Evolutionary conservation across 1,140 invertebrate genomes (phyloP).

Genomic region (Heliconius melpomene): DNA sequence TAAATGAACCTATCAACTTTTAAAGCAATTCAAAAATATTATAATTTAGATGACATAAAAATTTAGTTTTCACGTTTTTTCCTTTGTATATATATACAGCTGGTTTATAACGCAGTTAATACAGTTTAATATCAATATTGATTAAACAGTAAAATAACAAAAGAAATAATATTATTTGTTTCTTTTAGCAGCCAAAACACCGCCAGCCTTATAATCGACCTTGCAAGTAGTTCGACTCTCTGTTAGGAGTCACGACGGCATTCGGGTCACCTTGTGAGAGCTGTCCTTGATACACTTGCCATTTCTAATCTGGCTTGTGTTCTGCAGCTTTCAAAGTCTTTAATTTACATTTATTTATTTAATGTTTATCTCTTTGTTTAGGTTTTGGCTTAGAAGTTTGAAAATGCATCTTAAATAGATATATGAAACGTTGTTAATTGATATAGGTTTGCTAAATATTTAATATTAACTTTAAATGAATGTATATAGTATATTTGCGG

Average conservation of each 20-base stretch:
- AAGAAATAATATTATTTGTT: not conserved
- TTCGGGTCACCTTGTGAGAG: constrained; percentile 27
- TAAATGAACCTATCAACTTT: too few relatives aligned
- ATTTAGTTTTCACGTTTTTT: too few relatives aligned
- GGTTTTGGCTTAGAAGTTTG: too few relatives aligned
- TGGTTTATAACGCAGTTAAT: not conserved
- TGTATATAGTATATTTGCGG: too few relatives aligned
- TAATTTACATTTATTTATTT: not conserved
- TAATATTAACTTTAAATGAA: too few relatives aligned
- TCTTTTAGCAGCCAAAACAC: not conserved
- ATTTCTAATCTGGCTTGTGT: constrained; percentile 17
- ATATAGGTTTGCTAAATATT: too few relatives aligned
- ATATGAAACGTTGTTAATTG: too few relatives aligned
- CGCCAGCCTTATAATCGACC: constrained; percentile 12
- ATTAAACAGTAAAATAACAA: not conserved
- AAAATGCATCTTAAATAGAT: too few relatives aligned
- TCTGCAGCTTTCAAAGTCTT: not conserved
- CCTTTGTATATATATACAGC: too few relatives aligned
- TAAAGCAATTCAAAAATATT: too few relatives aligned
- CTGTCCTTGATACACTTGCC: constrained; percentile 25
- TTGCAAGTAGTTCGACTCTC: not conserved
- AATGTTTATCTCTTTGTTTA: not conserved
- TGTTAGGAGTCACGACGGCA: not conserved
- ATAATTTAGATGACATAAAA: too few relatives aligned
- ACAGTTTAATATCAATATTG: not conserved